phyloP scores from a whole-genome alignment of 2,113 vertebrate species.

The Eublepharis macularius region DNA sequence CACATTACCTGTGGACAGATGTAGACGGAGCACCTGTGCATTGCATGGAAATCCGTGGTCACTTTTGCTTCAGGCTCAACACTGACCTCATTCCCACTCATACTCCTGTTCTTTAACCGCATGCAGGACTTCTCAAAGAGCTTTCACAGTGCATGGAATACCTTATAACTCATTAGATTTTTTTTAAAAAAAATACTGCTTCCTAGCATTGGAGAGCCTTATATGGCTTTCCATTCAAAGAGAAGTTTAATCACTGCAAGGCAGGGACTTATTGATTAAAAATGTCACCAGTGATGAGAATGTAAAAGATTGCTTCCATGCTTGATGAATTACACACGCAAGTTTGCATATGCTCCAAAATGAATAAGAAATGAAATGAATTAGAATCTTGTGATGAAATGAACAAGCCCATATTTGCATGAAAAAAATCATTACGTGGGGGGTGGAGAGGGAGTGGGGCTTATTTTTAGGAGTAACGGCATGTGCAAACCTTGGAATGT shows the following conservation, averaged over 20 bases:
- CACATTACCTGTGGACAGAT: too few relatives aligned
- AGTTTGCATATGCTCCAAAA: slow-evolving; percentile 55
- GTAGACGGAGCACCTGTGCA: too few relatives aligned
- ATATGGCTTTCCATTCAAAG: slow-evolving; percentile 49
- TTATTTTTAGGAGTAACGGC: slow-evolving; percentile 61
- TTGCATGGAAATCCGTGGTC: too few relatives aligned
- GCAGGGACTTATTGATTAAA: slow-evolving; percentile 69
- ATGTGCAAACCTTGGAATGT: slow-evolving; percentile 52
- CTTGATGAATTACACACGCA: slow-evolving; percentile 66
- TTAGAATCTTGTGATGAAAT: slow-evolving; percentile 55
- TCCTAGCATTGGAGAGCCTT: neutral
- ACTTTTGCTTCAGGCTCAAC: too few relatives aligned
- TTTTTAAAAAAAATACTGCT: neutral
- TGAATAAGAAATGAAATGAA: slow-evolving; percentile 63
- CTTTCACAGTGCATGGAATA: slow-evolving; percentile 59
- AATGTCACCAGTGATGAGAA: slow-evolving; percentile 66
- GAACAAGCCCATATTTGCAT: slow-evolving; percentile 63
- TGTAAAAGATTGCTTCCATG: slow-evolving; percentile 63
- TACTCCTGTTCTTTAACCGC: neutral
- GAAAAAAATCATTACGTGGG: slow-evolving; percentile 53
- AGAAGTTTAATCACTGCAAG: slow-evolving; percentile 58
- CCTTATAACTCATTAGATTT: neutral
- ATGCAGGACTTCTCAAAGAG: slow-evolving; percentile 27
- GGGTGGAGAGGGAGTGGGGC: slow-evolving; percentile 5
- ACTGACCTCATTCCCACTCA: too few relatives aligned